A percentile compares a stretch with the other conserved stretches of the same genome.
phyloP scores from a whole-genome alignment of 2,888 invertebrate species.

The Choristoneura rosaceana region DNA sequence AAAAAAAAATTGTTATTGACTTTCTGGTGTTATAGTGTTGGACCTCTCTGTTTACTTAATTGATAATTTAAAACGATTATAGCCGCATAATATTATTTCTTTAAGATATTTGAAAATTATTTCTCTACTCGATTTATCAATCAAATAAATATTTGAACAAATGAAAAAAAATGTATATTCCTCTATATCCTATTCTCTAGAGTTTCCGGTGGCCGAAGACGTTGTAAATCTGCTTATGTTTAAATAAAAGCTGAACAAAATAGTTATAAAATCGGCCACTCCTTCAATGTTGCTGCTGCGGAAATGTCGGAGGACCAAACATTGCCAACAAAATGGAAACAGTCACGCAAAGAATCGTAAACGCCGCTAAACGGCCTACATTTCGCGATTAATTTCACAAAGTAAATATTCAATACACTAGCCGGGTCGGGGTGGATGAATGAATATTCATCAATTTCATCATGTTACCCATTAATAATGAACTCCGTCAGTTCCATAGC shows the following conservation, averaged over 20 bases:
- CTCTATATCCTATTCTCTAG: too few species aligned
- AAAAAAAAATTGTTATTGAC: too few species aligned
- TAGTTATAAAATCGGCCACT: constrained; percentile 48
- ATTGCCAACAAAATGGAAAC: constrained; percentile 58
- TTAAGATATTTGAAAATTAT: too few species aligned
- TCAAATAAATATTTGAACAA: too few species aligned
- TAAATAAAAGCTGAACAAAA: constrained; percentile 12
- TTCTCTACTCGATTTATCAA: too few species aligned
- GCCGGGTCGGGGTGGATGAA: constrained; percentile 19
- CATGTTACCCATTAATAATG: constrained; percentile 18
- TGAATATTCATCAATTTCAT: constrained; percentile 37
- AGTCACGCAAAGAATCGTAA: constrained; percentile 62
- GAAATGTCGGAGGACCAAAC: constrained; percentile 63
- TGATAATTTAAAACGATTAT: too few species aligned
- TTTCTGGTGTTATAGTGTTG: too few species aligned
- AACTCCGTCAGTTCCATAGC: constrained; percentile 20
- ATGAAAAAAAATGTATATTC: too few species aligned
- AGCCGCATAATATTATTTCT: too few species aligned
- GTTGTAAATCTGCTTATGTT: constrained; percentile 1
- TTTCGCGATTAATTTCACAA: constrained; percentile 41
- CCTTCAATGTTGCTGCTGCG: constrained; percentile 56
- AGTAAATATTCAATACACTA: constrained; percentile 37
- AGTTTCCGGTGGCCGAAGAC: background rate
- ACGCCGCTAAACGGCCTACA: constrained; percentile 44
- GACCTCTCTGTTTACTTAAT: too few species aligned